Base-by-base conservation (phyloP, 23 tunicate genomes). In the Halocynthia roretzi region DNA sequence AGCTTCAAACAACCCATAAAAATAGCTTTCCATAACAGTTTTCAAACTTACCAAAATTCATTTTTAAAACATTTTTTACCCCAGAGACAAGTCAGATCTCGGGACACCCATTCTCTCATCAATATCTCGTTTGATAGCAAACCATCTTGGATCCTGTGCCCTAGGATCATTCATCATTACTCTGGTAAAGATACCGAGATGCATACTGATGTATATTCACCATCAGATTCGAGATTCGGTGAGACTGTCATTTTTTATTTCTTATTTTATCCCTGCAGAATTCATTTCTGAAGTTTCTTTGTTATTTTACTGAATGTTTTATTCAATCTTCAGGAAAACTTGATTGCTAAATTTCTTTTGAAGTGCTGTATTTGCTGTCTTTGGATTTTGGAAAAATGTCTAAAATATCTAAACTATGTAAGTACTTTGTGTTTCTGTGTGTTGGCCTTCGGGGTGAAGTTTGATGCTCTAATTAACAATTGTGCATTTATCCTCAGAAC, bases 131-230 rank as follows among this genome's bases (percentile, higher is more conserved):
- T 70, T 91, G n/a, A 85, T 91, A 20, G 61, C 83, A 11, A 81
- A 91, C 64, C 97, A 91, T 64, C 61, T 91, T 57, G 97, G 97
- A 11, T 91, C 97, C 51, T 91, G 97, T 72, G 90, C 97, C n/a
- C 79, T 91, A 20, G 97, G 97, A 23, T 81, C 90, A 19, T 83
- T 87, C 63, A 84, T 87, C 71, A 93, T 87, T 56, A 69, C 81
- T 54, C 62, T 84, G 71, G 94, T 93, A 50, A 80, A 81, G 51
- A 81, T 93, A 10, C 98, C 94, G 12, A 50, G 97, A 77, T 91
- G 90, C 71, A 91, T 91, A 56, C 84, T 91, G 54, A 91, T 83
- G 87, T 91, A 85, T 77, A 81, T 91, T 66, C 60, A 81, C 53
- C 49, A 83, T 61, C 87, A 91, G 62, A 64, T 82, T 64, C 85